Conservation (phyloP, 37 sponge, comb jelly and placozoan genomes). For the Ianthella basta region DNA sequence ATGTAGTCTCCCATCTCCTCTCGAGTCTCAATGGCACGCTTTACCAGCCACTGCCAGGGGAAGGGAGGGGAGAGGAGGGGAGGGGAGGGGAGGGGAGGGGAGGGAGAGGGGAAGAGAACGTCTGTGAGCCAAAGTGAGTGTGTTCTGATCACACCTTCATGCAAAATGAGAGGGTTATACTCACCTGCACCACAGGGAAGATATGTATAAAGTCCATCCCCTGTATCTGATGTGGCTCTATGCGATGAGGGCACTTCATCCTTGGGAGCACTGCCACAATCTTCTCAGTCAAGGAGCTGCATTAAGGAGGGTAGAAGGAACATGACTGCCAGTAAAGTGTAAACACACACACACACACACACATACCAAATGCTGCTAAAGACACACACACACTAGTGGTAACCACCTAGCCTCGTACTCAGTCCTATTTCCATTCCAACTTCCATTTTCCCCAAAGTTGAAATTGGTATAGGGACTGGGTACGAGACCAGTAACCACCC, state of each 20-base stretch:
- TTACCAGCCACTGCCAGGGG: slow-evolving; percentile 86
- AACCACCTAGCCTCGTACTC: no score
- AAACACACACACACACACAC: slow-evolving; percentile 31
- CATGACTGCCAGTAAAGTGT: not conserved
- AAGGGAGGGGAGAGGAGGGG: not conserved
- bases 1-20: slow-evolving; percentile 96
- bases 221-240: slow-evolving; percentile 99
- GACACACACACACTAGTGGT: not conserved
- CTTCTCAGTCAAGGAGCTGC: slow-evolving; percentile 97
- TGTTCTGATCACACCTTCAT: not conserved
- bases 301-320: not conserved
- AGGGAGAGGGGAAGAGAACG: not conserved
- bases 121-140: not conserved
- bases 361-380: not conserved
- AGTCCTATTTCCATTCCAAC: no score
- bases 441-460: no score
- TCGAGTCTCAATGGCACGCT: slow-evolving; percentile 91
- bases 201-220: slow-evolving; percentile 98
- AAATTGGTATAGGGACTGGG: no score
- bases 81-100: not conserved
- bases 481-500: no score
- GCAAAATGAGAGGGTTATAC: not conserved
- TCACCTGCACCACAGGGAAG: slow-evolving; percentile 96
- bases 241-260: slow-evolving; percentile 97
- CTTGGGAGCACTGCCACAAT: slow-evolving; percentile 94